A percentile compares a stretch with the other conserved stretches of the same genome.
Conservation (phyloP, 2,113 vertebrate species). For the Phyllostomus discolor region DNA sequence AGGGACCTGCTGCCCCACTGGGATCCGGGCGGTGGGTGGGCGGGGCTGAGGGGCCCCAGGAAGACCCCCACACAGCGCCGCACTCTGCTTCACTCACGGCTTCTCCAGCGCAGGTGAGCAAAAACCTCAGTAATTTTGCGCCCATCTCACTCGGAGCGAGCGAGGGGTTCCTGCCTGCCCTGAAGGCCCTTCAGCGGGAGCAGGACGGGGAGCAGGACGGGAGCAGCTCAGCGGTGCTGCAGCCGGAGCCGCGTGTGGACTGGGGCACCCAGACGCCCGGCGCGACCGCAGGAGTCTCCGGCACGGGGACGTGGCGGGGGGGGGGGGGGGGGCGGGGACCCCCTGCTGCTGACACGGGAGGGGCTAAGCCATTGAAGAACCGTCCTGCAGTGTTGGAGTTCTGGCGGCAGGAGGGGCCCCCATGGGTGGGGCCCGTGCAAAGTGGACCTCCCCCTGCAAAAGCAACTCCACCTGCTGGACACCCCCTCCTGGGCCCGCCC, state of each 20-base stretch:
- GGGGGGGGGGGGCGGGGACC: too few relatives aligned
- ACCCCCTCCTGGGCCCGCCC: accelerated
- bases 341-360: accelerated
- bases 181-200: neutral
- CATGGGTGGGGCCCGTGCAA: accelerated
- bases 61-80: accelerated
- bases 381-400: accelerated
- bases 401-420: neutral
- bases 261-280: neutral
- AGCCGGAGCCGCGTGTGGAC: accelerated
- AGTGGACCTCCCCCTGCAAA: neutral
- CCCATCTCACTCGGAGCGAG: neutral
- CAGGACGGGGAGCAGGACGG: neutral
- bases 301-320: accelerated
- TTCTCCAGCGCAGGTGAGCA: accelerated
- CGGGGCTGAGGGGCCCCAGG: neutral
- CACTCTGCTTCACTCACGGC: accelerated
- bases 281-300: accelerated
- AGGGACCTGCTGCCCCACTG: neutral
- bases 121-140: accelerated
- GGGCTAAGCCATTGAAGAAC: accelerated
- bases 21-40: neutral
- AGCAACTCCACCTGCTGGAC: neutral
- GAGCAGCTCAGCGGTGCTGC: neutral
- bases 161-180: neutral